Conservation (phyloP, 2,888 invertebrate species). For the Platycheirus albimanus region DNA sequence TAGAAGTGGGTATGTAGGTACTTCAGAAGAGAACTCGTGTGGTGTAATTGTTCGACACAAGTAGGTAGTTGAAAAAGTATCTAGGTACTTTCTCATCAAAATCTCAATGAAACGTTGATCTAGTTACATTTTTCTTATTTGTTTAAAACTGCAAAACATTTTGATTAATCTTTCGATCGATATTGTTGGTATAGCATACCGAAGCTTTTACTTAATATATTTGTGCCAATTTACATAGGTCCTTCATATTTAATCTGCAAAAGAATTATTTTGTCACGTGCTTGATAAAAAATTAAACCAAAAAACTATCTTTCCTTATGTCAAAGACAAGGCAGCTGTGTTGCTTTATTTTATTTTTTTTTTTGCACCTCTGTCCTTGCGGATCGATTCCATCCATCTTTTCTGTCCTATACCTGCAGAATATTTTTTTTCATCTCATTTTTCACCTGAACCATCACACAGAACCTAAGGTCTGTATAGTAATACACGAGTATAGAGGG, state of each 20-base stretch:
- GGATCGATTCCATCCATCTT: slow-evolving; percentile 66
- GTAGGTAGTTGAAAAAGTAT: slow-evolving; percentile 27
- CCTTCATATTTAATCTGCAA: slow-evolving; percentile 56
- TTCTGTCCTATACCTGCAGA: slow-evolving; percentile 45
- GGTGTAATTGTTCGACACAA: slow-evolving; percentile 15
- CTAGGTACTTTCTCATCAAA: not conserved
- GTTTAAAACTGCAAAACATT: too few relatives aligned
- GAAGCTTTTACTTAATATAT: too few relatives aligned
- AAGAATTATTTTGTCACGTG: slow-evolving; percentile 54
- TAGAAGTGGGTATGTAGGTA: not conserved
- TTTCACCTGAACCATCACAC: slow-evolving; percentile 69
- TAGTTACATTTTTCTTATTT: not conserved
- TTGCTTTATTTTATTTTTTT: not conserved
- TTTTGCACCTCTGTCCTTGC: slow-evolving; percentile 13
- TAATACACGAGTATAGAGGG: too few relatives aligned
- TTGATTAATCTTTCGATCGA: too few relatives aligned
- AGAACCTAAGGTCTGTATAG: slow-evolving; percentile 22
- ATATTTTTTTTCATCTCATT: slow-evolving; percentile 62
- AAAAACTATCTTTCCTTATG: slow-evolving; percentile 40
- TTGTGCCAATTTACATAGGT: too few relatives aligned
- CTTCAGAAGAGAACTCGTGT: slow-evolving; percentile 27
- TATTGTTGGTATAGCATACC: too few relatives aligned
- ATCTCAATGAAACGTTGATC: slow-evolving; percentile 1
- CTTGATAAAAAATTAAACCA: slow-evolving; percentile 60
- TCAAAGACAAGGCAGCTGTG: slow-evolving; percentile 13